phyloP scores from a whole-genome alignment of 2,888 invertebrate species.

The Campoplex capitator region DNA sequence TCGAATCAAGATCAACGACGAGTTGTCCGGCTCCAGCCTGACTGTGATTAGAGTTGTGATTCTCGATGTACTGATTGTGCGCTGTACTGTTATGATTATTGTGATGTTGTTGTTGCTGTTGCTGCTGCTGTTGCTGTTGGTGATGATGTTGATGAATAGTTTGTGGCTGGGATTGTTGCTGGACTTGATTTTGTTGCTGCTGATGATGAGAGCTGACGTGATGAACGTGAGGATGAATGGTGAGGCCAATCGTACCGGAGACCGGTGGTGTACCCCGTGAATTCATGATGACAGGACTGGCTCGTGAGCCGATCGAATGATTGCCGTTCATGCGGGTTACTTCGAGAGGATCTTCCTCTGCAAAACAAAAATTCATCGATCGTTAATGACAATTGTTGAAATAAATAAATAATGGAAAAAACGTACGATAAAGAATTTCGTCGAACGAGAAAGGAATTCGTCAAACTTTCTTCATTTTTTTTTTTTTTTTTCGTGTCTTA shows the following conservation, averaged over 20 bases:
- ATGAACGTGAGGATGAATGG: slow-evolving; percentile 76
- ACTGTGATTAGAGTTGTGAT: slow-evolving; percentile 81
- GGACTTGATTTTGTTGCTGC: slow-evolving; percentile 65
- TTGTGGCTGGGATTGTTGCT: slow-evolving; percentile 56
- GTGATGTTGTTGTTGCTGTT: slow-evolving; percentile 76
- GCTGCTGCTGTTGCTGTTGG: slow-evolving; percentile 68
- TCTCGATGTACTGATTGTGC: slow-evolving; percentile 81
- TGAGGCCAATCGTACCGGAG: slow-evolving; percentile 67
- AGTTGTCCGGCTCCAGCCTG: slow-evolving; percentile 74
- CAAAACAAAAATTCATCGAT: slow-evolving; percentile 59
- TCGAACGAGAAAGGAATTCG: background rate
- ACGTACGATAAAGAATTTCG: background rate
- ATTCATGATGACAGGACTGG: slow-evolving; percentile 80
- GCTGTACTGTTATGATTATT: slow-evolving; percentile 78
- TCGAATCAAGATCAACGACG: slow-evolving; percentile 80
- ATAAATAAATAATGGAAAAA: background rate
- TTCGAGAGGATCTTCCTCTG: slow-evolving; percentile 83
- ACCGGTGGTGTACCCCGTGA: slow-evolving; percentile 81
- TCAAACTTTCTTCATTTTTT: background rate
- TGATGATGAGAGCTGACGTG: slow-evolving; percentile 76
- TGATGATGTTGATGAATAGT: slow-evolving; percentile 45
- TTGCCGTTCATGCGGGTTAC: slow-evolving; percentile 80
- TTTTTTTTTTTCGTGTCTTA: too few relatives aligned
- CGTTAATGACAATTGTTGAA: background rate
- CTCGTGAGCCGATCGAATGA: slow-evolving; percentile 76